A percentile compares a stretch with the other conserved stretches of the same genome.
These are phyloP conservation scores for Heliconius sara DNA, from an alignment of 2,888 invertebrate genomes.

Conservation along the genomic window DNA sequence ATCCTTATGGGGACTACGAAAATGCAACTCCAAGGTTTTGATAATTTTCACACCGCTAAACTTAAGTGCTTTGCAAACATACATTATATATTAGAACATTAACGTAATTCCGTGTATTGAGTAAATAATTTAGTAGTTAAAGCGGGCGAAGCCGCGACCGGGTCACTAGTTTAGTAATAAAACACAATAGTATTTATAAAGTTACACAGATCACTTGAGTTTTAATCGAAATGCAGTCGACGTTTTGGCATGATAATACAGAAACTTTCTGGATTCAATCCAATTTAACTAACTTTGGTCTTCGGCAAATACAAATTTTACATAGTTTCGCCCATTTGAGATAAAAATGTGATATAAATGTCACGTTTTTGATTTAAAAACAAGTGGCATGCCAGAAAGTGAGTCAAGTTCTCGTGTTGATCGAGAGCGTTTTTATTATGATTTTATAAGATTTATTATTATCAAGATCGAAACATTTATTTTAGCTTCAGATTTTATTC, in stretches of 20 bases:
- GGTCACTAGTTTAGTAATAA: background rate
- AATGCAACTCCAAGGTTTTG: too few relatives aligned
- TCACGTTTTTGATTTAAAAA: conserved; percentile 32
- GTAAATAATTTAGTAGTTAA: too few relatives aligned
- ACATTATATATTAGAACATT: too few relatives aligned
- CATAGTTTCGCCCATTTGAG: conserved; percentile 29
- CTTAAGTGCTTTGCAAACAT: too few relatives aligned
- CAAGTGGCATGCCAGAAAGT: conserved; percentile 13
- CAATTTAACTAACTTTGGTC: conserved; percentile 36
- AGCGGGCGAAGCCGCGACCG: too few relatives aligned
- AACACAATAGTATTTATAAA: conserved; percentile 17
- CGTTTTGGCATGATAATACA: conserved; percentile 32
- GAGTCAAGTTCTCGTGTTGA: background rate
- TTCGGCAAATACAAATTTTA: conserved; percentile 31
- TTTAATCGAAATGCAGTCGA: conserved; percentile 28
- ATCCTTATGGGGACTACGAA: too few relatives aligned
- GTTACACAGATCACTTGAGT: conserved; percentile 26
- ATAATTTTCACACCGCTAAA: too few relatives aligned
- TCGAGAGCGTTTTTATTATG: background rate
- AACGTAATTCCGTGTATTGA: background rate
- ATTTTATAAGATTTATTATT: background rate
- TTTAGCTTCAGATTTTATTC: background rate
- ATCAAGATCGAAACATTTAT: background rate
- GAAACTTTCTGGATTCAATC: conserved; percentile 38
- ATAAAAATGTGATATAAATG: conserved; percentile 23